These are phyloP conservation scores for Eubasilissa regina DNA, from an alignment of 1,140 invertebrate genomes.

Conservation along the genomic window DNA sequence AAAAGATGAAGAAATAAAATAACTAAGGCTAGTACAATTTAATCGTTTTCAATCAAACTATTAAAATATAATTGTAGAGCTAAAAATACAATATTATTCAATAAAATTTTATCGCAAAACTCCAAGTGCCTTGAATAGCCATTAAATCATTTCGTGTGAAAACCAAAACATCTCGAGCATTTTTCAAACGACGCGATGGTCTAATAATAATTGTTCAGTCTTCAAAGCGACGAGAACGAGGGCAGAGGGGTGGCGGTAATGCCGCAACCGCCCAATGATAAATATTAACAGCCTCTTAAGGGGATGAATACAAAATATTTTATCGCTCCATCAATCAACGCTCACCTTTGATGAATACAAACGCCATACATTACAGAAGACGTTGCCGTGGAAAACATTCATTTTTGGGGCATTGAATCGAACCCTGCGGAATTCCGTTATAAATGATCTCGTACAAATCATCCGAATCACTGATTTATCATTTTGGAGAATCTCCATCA, in stretches of 20 bases:
- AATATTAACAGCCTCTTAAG: slow-evolving; percentile 38
- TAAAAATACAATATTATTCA: too few species aligned
- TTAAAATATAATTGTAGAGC: too few species aligned
- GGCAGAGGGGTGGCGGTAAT: neutral
- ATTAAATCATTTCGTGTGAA: too few species aligned
- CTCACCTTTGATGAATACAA: slow-evolving; percentile 25
- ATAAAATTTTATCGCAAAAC: too few species aligned
- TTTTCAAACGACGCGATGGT: too few species aligned
- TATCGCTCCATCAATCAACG: slow-evolving; percentile 39
- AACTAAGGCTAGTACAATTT: too few species aligned
- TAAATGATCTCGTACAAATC: slow-evolving; percentile 37
- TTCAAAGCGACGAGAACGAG: slow-evolving; percentile 5
- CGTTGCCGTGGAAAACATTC: slow-evolving; percentile 25
- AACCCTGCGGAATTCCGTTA: slow-evolving; percentile 21
- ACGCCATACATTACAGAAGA: slow-evolving; percentile 28
- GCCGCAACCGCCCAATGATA: slow-evolving; percentile 17
- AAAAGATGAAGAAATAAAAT: too few species aligned
- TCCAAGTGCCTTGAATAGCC: too few species aligned
- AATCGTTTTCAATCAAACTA: too few species aligned
- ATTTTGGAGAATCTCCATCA: neutral
- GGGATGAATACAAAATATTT: slow-evolving; percentile 33
- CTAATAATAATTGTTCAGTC: slow-evolving; percentile 5
- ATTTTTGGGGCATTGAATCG: slow-evolving; percentile 22
- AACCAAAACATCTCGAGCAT: neutral
- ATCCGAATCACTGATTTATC: slow-evolving; percentile 37